These are phyloP conservation scores for Eucidaris tribuloides DNA, from an alignment of 35 echinoderm and acorn worm species.

Conservation along the genomic window DNA sequence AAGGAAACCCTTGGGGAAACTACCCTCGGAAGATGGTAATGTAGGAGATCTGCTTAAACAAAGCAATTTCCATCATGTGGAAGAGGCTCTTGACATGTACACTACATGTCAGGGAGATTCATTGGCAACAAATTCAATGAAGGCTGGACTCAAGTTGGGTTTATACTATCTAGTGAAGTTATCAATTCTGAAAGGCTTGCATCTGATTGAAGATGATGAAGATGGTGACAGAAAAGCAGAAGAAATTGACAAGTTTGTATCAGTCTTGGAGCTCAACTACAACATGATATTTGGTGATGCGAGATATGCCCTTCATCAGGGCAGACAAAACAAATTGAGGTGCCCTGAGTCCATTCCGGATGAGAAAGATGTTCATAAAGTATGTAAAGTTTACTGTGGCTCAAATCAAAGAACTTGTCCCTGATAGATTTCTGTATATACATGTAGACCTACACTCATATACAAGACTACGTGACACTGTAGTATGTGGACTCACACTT, in stretches of 20 bases:
- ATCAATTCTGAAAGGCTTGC: too few relatives aligned
- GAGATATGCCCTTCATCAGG: constrained; percentile 28
- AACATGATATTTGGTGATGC: constrained; percentile 74
- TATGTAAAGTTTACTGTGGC: constrained; percentile 20
- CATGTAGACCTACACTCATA: background rate
- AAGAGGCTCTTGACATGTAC: too few relatives aligned
- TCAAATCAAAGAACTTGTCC: constrained; percentile 9
- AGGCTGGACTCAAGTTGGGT: too few relatives aligned
- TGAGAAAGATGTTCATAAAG: constrained; percentile 39
- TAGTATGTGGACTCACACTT: constrained; percentile 47
- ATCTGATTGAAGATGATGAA: constrained; percentile 38
- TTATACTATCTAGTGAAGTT: too few relatives aligned
- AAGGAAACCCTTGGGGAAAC: too few relatives aligned
- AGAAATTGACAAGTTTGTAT: constrained; percentile 52
- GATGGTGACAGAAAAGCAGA: constrained; percentile 21
- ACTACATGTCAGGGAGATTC: too few relatives aligned
- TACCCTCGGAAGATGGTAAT: too few relatives aligned
- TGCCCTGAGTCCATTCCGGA: constrained; percentile 46
- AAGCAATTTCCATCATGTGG: too few relatives aligned
- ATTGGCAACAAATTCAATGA: too few relatives aligned
- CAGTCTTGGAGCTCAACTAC: constrained; percentile 48
- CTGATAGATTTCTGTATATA: background rate
- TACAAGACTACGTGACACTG: constrained; percentile 33
- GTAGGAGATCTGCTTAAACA: too few relatives aligned
- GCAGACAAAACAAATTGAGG: constrained; percentile 45